Evolutionary conservation across 2,888 invertebrate species (phyloP), one percentile per base, ranked within the genome.

Genomic region (Orthonychiurus folsomi): DNA sequence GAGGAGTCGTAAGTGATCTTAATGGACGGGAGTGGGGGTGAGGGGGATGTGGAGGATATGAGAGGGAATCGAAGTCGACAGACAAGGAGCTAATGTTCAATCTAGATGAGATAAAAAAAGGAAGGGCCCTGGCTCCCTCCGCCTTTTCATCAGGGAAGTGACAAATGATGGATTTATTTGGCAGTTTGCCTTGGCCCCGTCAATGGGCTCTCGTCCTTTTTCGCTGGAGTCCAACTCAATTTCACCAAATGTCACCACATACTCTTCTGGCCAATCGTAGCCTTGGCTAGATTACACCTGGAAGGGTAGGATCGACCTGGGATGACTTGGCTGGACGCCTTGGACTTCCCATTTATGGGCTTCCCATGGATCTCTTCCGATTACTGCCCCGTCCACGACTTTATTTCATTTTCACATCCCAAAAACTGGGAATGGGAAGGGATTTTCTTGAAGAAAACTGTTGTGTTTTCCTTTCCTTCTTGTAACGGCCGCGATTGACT

Each of bases 81-180:
- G 26, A 25, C 26, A 27, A 64, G 52, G 50, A 60, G 60, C 53
- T 65, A 65, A 65, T 67, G 67, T 62, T 65, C 67, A 63, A 65
- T 67, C 57, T 59, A 64, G 63, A 63, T 55, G 58, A 59, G 60
- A 56, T 62, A 63, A 66, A 62, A 64, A 64, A 61, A 61, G 21
- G 59, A 47, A 55, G 15, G 9, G 37, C 9, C 9, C 9, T 15
- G 37, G 15, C 5, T 5, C 37, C 15, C 21, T 56, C 55, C 52
- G 52, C 58, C 53, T 47, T 61, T 59, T 60, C 61, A 56, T n/a
- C n/a, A 28, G 50, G 53, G 63, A 64, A 66, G 60, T 54, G 66
- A 67, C 66, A 66, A 67, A 64, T 64, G 67, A 67, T 64, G 61
- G 62, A 66, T 67, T 67, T 64, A 65, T 65, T 65, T 67, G 65